These are phyloP conservation scores for Plectrocnemia conspersa DNA, from an alignment of 1,140 invertebrate species.

Conservation along the genomic window DNA sequence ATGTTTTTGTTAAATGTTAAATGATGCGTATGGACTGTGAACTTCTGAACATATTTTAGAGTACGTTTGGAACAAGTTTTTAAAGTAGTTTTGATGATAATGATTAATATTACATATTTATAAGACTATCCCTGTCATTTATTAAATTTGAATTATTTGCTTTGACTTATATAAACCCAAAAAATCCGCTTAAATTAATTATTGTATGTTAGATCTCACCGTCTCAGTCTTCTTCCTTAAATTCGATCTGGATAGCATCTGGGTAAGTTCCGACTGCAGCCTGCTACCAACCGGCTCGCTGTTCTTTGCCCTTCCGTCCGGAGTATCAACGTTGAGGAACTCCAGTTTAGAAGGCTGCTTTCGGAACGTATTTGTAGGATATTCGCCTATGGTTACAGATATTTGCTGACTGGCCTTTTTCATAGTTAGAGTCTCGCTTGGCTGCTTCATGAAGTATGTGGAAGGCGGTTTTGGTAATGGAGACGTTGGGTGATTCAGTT, in stretches of 20 bases:
- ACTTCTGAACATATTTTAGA: too few relatives aligned
- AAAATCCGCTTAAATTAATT: slow-evolving; percentile 32
- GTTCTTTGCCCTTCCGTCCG: slow-evolving; percentile 41
- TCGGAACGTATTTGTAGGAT: slow-evolving; percentile 53
- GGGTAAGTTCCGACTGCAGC: slow-evolving; percentile 65
- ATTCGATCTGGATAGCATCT: slow-evolving; percentile 69
- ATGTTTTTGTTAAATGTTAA: too few relatives aligned
- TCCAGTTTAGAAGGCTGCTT: slow-evolving; percentile 64
- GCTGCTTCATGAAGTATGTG: slow-evolving; percentile 59
- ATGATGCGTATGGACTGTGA: too few relatives aligned
- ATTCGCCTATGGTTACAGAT: slow-evolving; percentile 66
- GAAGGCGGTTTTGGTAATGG: slow-evolving; percentile 59
- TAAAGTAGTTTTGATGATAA: too few relatives aligned
- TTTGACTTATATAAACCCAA: too few relatives aligned
- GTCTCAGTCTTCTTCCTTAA: slow-evolving; percentile 64
- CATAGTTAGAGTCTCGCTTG: slow-evolving; percentile 47
- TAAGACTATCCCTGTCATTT: too few relatives aligned
- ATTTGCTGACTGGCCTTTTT: slow-evolving; percentile 50
- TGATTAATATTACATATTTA: neutral
- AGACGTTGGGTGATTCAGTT: slow-evolving; percentile 57
- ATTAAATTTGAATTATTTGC: too few relatives aligned
- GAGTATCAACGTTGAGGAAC: slow-evolving; percentile 53
- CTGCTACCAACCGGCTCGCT: slow-evolving; percentile 55
- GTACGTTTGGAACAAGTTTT: too few relatives aligned
- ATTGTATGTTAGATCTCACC: too few relatives aligned